Evolutionary conservation across 1,140 invertebrate genomes (phyloP).

Genomic region (Antheraea pernyi): DNA sequence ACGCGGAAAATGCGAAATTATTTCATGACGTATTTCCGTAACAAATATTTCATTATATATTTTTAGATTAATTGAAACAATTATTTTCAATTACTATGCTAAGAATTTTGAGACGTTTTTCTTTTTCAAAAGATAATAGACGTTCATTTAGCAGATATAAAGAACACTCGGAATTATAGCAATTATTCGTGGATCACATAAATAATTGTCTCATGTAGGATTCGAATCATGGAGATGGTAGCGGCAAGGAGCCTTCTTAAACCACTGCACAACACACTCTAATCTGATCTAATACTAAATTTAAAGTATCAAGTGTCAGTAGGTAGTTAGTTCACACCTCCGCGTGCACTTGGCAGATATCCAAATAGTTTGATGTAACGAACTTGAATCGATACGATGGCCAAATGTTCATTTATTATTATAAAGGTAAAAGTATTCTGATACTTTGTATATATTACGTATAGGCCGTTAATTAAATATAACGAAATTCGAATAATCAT

Average conservation of each 20-base stretch:
- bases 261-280: no score
- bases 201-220: no score
- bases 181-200: no score
- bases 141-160: no score
- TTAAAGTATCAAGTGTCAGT: conserved; percentile 58
- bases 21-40: conserved; percentile 12
- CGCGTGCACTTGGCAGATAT: conserved; percentile 31
- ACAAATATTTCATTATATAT: not conserved
- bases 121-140: no score
- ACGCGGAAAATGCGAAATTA: conserved; percentile 14
- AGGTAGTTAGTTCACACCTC: conserved; percentile 28
- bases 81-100: no score
- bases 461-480: not conserved
- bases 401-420: conserved; percentile 24
- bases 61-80: not conserved
- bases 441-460: not conserved
- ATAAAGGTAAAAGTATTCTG: no score
- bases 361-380: conserved; percentile 52
- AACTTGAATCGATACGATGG: conserved; percentile 25
- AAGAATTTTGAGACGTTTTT: no score
- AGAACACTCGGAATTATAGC: no score
- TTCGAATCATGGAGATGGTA: no score
- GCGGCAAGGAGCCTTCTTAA: no score
- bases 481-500: not conserved
- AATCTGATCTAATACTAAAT: conserved; percentile 17